Evolutionary conservation across 2,797 vertebrate species (phyloP), one percentile per base, ranked within the genome.

Genomic region (Sebastes kiyomatsui): DNA sequence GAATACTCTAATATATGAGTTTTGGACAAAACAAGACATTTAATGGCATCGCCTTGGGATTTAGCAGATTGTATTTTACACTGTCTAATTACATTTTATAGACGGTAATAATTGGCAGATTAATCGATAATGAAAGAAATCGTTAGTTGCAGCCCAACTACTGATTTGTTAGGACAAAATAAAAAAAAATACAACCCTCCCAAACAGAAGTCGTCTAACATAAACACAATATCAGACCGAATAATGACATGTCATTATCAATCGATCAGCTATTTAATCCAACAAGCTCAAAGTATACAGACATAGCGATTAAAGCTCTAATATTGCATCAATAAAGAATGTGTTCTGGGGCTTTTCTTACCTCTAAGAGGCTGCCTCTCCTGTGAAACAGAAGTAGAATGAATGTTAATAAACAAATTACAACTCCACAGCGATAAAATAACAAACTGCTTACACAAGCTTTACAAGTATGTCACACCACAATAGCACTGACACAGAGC

Each of bases 351-450:
- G 10, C 1, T 27, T 75, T 75, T 30, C 87, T 88, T 90, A 94
- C 94, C 88, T 8, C 0, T 1, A 27, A 89, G n/a, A 22, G 0
- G 58, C 0, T 1, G 5, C 1, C 6, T 0, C 32, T 74, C 56
- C 93, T 94, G 79, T 28, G 16, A 82, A 86, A 27, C 18, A 82
- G 25, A 83, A 75, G 23, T 0, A 82, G 4, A 81, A 12, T 28
- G 0, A 65, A 13, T 46, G 27, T 87, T 54, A 74, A 52, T 35
- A 11, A 49, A 71, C 6, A 23, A 62, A 55, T 64, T 20, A 28
- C 8, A 27, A 66, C 3, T 56, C 18, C 27, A 62, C 10, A 16
- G 22, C 14, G 10, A 30, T 22, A 38, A 33, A 52, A 66, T 54
- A 13, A 73, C 20, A 46, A 72, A 55, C 12, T 38, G 6, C 30